Base-by-base conservation (phyloP, 2,888 invertebrate species). In the Cosmia trapezina region DNA sequence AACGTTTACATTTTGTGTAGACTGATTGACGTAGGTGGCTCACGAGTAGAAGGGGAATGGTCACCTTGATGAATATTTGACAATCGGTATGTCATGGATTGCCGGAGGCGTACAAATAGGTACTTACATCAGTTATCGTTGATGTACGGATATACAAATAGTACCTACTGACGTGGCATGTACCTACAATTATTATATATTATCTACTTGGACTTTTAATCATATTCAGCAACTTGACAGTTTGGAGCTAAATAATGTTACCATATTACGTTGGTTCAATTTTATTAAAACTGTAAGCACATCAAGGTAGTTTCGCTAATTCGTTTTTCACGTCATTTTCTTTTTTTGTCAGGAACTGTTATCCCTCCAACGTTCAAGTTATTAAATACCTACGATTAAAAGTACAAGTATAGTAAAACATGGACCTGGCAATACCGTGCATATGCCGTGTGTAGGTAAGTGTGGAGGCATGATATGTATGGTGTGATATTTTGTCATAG, bases 401-500 rank as follows among this genome's bases (percentile, higher is more conserved):
- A n/a, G n/a, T n/a, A 37, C n/a, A 9, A 41, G 12, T 45, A 5
- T 47, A 45, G n/a, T 33, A 61, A 49, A 53, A 19, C 11, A 51
- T 57, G 11, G 14, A 54, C 51, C 54, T 72, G 80, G 63, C 49
- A 59, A 63, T 45, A 33, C 66, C 57, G 41, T 57, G 43, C 43
- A 47, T 43, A 60, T 70, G 66, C 4, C 17, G 59, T 33, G 33
- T 78, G 59, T 54, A 33, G 54, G 49, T 51, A 33, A 57, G 49
- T 51, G 54, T 65, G 53, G 28, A 70, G 43, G 60, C 22, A 64
- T 83, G 61, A 22, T 62, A 51, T 70, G 77, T 76, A 76, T 70
- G 86, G 89, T 91, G 92, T 92, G 93, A 91, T 92, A 92, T 91
- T 91, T 89, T 89, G 83, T 74, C 84, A 73, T 87, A 86, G 80